These are phyloP conservation scores for Drosophila burlai DNA, from an alignment of 1,140 invertebrate species.

Conservation along the genomic window DNA sequence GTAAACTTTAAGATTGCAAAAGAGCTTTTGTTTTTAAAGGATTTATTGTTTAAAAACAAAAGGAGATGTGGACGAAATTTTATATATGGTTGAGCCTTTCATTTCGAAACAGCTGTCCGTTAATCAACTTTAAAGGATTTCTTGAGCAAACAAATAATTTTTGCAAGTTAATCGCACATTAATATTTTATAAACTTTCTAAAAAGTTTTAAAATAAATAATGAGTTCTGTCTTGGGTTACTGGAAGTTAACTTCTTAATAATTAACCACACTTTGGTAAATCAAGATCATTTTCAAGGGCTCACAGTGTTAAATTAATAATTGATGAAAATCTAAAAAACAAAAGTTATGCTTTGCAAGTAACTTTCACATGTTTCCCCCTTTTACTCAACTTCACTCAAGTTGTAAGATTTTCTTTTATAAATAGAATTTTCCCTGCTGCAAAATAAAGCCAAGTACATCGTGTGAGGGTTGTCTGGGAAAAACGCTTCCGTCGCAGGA, in stretches of 20 bases:
- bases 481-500: constrained; percentile 69
- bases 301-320: neutral
- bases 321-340: neutral
- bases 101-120: neutral
- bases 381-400: neutral
- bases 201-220: constrained; percentile 2
- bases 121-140: neutral
- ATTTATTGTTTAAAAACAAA: neutral
- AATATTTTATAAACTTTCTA: neutral
- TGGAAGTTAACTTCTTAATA: neutral
- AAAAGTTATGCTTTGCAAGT: neutral
- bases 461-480: constrained; percentile 29
- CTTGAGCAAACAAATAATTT: neutral
- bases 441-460: constrained; percentile 9
- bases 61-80: neutral
- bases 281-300: neutral
- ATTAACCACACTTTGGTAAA: constrained; percentile 9
- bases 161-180: neutral
- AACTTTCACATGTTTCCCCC: neutral
- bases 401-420: neutral
- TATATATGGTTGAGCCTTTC: neutral
- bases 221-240: constrained; percentile 4
- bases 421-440: neutral
- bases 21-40: neutral
- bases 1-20: constrained; percentile 8